Percentiles rank a stretch among this genome's conserved stretches.
phyloP scores from a whole-genome alignment of 2,113 vertebrate genomes.

The Platichthys flesus region DNA sequence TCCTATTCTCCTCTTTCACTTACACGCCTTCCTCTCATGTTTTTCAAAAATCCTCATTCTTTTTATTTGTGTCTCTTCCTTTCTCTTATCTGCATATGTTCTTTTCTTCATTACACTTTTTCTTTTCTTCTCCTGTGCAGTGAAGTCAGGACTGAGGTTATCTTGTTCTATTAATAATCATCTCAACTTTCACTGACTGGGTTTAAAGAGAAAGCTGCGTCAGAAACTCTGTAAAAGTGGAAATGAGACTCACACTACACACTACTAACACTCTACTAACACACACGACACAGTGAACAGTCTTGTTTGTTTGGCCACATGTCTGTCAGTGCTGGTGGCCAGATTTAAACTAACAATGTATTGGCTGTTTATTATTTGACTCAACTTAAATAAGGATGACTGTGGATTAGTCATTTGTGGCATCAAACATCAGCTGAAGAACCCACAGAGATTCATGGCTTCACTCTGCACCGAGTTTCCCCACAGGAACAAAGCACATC shows the following conservation, averaged over 20 bases:
- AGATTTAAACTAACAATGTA: background rate
- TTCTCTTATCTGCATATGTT: background rate
- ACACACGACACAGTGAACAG: too few species aligned
- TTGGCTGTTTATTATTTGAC: background rate
- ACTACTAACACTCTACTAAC: too few species aligned
- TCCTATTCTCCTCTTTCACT: background rate
- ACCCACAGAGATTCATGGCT: background rate
- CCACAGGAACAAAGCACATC: background rate
- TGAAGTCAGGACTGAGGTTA: background rate
- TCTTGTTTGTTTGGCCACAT: background rate
- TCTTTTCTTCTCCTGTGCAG: background rate
- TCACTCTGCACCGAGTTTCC: background rate
- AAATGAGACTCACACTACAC: background rate
- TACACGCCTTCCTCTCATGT: background rate
- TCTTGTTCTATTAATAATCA: background rate
- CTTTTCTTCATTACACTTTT: background rate
- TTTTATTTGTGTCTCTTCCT: background rate
- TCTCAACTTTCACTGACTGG: too few species aligned
- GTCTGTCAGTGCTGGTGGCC: background rate
- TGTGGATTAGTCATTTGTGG: background rate
- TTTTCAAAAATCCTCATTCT: background rate
- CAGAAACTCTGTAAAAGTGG: too few species aligned
- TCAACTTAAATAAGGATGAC: background rate
- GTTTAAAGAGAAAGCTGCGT: too few species aligned
- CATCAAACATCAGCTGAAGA: background rate